phyloP scores from a whole-genome alignment of 1,140 invertebrate genomes.

The Phthorimaea operculella region DNA sequence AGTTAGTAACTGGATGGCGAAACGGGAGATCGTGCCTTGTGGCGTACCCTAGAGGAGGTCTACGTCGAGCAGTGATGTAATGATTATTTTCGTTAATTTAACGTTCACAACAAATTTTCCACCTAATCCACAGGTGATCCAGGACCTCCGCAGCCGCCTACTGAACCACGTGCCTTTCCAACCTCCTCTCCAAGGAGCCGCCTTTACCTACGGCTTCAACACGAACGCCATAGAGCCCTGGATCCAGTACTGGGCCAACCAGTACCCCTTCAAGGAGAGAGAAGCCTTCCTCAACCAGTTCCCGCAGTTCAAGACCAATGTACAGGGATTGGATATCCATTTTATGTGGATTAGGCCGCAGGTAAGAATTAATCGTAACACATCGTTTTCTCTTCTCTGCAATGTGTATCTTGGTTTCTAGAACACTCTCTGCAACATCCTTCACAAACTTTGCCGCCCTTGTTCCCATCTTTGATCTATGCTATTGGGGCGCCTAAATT shows the following conservation, averaged over 20 bases:
- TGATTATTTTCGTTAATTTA: too few species aligned
- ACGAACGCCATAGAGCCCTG: constrained; percentile 71
- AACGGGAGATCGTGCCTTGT: too few species aligned
- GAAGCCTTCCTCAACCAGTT: constrained; percentile 76
- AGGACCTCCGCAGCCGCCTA: constrained; percentile 72
- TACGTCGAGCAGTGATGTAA: too few species aligned
- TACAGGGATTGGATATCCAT: constrained; percentile 79
- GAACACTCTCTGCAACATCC: too few species aligned
- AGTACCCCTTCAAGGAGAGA: constrained; percentile 76
- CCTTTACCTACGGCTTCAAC: constrained; percentile 83
- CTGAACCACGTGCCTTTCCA: constrained; percentile 59
- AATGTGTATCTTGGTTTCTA: too few species aligned
- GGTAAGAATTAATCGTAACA: constrained; percentile 15
- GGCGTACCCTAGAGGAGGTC: too few species aligned
- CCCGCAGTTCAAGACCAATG: constrained; percentile 77
- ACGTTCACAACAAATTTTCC: too few species aligned
- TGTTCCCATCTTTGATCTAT: too few species aligned
- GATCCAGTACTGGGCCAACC: constrained; percentile 75
- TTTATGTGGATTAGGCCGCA: constrained; percentile 74
- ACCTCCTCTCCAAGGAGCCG: constrained; percentile 72
- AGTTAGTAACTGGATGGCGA: too few species aligned
- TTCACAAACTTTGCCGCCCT: too few species aligned
- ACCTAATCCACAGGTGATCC: constrained; percentile 63
- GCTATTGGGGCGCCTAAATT: too few species aligned
- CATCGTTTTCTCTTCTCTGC: background rate